Conservation (phyloP, 2,797 vertebrate genomes). For the Heteromormyrus szaboi region DNA sequence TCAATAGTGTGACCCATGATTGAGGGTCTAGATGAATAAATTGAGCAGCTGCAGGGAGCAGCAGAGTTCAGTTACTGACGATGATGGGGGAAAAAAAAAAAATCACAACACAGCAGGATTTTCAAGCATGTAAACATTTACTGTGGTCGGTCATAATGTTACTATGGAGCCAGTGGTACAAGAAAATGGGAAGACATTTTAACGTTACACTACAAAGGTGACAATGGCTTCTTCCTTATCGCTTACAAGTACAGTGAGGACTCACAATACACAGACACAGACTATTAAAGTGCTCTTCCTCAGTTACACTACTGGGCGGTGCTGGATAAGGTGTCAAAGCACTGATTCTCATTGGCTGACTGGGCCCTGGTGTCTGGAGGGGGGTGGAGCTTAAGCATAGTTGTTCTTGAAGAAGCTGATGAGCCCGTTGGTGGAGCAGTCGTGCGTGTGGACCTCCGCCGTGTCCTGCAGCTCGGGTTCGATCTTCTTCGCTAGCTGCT, state of each 20-base stretch:
- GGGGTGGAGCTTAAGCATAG: constrained; percentile 55
- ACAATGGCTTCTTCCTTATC: constrained; percentile 30
- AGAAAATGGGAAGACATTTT: neutral
- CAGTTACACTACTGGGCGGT: constrained; percentile 45
- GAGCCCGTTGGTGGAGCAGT: constrained; percentile 91
- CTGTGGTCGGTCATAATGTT: neutral
- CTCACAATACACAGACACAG: constrained; percentile 33
- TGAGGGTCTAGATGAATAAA: neutral
- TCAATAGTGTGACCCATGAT: neutral
- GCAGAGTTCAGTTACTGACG: neutral
- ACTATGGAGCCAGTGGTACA: constrained; percentile 12
- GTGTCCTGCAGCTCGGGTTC: constrained; percentile 83
- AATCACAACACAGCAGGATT: neutral
- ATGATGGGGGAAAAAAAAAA: neutral
- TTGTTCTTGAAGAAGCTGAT: constrained; percentile 93
- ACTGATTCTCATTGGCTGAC: constrained; percentile 24
- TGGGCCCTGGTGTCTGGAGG: constrained; percentile 1
- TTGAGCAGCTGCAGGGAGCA: neutral
- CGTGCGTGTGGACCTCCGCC: constrained; percentile 78
- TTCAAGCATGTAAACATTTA: constrained; percentile 25
- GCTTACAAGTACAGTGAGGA: constrained; percentile 30
- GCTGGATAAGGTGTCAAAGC: constrained; percentile 35
- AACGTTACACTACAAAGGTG: constrained; percentile 3
- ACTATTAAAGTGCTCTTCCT: constrained; percentile 49
- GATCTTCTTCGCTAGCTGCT: constrained; percentile 93